A percentile compares a stretch with the other conserved stretches of the same genome.
These are phyloP conservation scores for Shinisaurus crocodilurus DNA, from an alignment of 2,113 vertebrate species.

Conservation along the genomic window DNA sequence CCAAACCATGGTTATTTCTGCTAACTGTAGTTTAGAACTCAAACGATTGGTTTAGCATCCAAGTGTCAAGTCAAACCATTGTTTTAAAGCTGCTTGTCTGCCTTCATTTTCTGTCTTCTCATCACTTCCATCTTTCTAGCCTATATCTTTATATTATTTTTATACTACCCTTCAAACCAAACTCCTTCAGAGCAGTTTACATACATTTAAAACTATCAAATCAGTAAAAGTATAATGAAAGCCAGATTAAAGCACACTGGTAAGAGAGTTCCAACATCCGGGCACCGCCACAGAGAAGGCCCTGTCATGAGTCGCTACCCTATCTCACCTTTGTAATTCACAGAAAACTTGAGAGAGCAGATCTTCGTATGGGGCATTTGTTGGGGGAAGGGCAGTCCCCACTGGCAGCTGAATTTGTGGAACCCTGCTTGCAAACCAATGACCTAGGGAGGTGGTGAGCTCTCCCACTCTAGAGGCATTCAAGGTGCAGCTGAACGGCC, in stretches of 20 bases:
- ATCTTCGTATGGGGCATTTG: no score
- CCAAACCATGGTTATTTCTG: neutral
- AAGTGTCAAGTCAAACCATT: neutral
- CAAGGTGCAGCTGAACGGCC: no score
- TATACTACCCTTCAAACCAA: neutral
- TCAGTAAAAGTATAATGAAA: neutral
- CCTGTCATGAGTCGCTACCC: no score
- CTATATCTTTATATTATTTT: neutral
- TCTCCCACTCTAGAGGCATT: no score
- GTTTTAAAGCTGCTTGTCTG: neutral
- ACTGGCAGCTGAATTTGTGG: neutral
- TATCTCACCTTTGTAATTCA: neutral
- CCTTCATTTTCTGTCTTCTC: neutral
- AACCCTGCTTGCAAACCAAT: neutral
- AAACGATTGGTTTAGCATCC: neutral
- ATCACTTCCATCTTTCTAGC: neutral
- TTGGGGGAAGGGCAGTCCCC: neutral
- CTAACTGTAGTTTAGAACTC: neutral
- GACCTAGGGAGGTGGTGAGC: no score
- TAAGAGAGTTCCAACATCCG: no score
- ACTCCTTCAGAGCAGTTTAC: neutral
- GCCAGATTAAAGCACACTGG: neutral
- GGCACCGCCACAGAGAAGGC: no score
- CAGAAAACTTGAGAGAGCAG: neutral
- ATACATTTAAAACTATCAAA: neutral